phyloP scores from a whole-genome alignment of 2,797 vertebrate species.

The Sphaeramia orbicularis region DNA sequence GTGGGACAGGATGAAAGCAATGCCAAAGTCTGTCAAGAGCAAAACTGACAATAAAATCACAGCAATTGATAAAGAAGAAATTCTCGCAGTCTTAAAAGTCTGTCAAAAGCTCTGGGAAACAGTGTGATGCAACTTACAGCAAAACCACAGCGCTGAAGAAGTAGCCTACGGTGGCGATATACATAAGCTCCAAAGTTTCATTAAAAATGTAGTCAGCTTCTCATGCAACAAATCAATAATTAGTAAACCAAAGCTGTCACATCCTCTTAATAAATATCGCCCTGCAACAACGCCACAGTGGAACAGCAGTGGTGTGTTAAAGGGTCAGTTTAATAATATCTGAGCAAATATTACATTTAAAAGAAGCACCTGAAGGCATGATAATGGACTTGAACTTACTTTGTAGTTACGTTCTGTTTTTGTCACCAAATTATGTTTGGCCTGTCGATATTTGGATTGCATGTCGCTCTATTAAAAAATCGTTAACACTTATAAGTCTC shows the following conservation, averaged over 20 bases:
- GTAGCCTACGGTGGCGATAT: slow-evolving; percentile 20
- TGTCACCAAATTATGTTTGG: too few relatives aligned
- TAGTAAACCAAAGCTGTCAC: slow-evolving; percentile 58
- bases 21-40: slow-evolving; percentile 26
- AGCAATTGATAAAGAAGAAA: slow-evolving; percentile 15
- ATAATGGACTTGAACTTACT: too few relatives aligned
- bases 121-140: slow-evolving; percentile 40
- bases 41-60: slow-evolving; percentile 21
- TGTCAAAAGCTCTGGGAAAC: slow-evolving; percentile 25
- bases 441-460: too few relatives aligned
- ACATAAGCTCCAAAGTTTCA: slow-evolving; percentile 46
- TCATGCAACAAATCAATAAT: slow-evolving; percentile 73
- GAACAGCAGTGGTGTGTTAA: slow-evolving; percentile 2
- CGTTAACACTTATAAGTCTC: too few relatives aligned
- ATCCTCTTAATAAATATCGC: slow-evolving; percentile 54
- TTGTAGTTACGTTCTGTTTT: too few relatives aligned
- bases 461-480: too few relatives aligned
- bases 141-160: slow-evolving; percentile 36
- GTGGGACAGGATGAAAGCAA: slow-evolving; percentile 30
- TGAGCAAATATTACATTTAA: too few relatives aligned
- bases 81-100: slow-evolving; percentile 9
- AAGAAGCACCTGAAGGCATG: too few relatives aligned
- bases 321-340: not conserved
- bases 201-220: slow-evolving; percentile 72
- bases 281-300: slow-evolving; percentile 46